Base-by-base conservation (phyloP, 2,888 invertebrate species). In the Terebella lapidaria region DNA sequence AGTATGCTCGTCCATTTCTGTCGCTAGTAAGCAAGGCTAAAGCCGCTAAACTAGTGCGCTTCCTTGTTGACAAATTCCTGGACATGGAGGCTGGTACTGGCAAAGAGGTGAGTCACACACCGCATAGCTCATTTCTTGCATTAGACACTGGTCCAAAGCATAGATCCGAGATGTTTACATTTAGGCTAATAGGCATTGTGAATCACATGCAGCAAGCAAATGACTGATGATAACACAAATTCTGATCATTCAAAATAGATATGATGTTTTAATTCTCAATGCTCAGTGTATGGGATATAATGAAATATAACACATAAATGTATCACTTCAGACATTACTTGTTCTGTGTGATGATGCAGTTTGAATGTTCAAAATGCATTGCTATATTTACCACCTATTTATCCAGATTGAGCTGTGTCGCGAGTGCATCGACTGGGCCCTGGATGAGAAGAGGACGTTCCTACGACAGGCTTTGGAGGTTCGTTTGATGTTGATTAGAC, bases 341-440 rank as follows among this genome's bases (percentile, higher is more conserved):
- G n/a, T n/a, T n/a, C n/a, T n/a, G n/a, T n/a, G n/a, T n/a, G n/a
- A n/a, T n/a, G n/a, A n/a, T n/a, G n/a, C n/a, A n/a, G n/a, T n/a
- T n/a, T 35, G 10, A n/a, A 35, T 35, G 10, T n/a, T 35, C n/a
- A 35, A 35, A 35, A 35, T 35, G 42, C n/a, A n/a, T 35, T 35
- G 42, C 42, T 35, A 15, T 15, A n/a, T 15, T 35, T 35, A 35
- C n/a, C n/a, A 15, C n/a, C n/a, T n/a, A 35, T 35, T 35, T n/a
- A 35, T 64, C 28, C 63, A 84, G 84, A 81, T 84, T 60, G 80
- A 83, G 25, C 71, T 85, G 51, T 84, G 84, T 65, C 74, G 83
- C 84, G 97, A 99, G 83, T 97, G 96, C 83, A 99, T 99, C 83
- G 93, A 95, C 83, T 99, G 99, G 99, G 95, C 99, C 29, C 94